These are phyloP conservation scores for Triops longicaudatus DNA, from an alignment of 1,140 invertebrate species.

Conservation along the genomic window DNA sequence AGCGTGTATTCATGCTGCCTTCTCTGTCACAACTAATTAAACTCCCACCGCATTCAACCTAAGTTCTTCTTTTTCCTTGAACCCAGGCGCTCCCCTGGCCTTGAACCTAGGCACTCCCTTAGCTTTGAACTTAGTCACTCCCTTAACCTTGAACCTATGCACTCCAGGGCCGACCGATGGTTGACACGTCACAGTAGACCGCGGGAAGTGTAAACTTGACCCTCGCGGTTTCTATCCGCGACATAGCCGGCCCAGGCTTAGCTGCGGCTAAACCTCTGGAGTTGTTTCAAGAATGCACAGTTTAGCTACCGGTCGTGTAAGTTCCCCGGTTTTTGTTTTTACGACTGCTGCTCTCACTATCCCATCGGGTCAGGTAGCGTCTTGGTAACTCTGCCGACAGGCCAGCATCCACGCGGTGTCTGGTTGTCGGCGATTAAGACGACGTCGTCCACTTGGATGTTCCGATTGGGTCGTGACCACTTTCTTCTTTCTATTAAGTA, in stretches of 20 bases:
- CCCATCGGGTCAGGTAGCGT: constrained; percentile 19
- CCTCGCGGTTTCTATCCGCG: not conserved
- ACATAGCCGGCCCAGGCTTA: not conserved
- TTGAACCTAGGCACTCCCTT: too few relatives aligned
- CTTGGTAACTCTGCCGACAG: not conserved
- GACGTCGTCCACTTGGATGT: not conserved
- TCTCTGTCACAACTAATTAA: too few relatives aligned
- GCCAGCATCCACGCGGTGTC: constrained; percentile 11
- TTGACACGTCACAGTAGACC: too few relatives aligned
- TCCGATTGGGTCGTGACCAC: not conserved
- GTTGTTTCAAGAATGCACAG: constrained; percentile 17
- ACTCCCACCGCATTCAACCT: too few relatives aligned
- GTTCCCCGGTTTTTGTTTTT: constrained; percentile 13
- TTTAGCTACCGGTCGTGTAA: constrained; percentile 2
- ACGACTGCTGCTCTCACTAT: constrained; percentile 16
- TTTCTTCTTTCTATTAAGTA: not conserved
- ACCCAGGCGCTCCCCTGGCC: too few relatives aligned
- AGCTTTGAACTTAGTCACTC: too few relatives aligned
- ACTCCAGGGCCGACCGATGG: too few relatives aligned
- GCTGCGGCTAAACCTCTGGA: not conserved
- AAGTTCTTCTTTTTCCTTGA: too few relatives aligned
- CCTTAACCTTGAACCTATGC: too few relatives aligned
- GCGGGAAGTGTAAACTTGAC: too few relatives aligned
- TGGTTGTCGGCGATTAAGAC: not conserved
- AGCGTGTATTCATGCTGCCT: too few relatives aligned